These are phyloP conservation scores for Harpegnathos saltator DNA, from an alignment of 1,140 invertebrate species.

Conservation along the genomic window DNA sequence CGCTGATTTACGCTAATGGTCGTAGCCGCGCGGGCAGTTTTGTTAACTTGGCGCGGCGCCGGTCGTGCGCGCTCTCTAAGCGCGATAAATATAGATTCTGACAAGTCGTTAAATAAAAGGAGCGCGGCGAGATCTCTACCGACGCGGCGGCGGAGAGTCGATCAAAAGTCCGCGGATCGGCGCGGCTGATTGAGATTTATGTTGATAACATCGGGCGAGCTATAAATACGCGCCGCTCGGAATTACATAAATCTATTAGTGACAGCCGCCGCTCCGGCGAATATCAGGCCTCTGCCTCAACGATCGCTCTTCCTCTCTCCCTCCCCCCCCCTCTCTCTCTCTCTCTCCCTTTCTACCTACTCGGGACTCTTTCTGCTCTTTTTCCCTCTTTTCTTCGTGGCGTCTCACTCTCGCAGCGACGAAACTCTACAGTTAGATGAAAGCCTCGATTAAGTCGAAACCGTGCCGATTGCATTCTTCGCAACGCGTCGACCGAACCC, in stretches of 20 bases:
- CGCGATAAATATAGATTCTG: constrained; percentile 72
- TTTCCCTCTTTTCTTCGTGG: constrained; percentile 5
- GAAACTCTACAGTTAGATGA: neutral
- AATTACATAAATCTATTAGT: constrained; percentile 66
- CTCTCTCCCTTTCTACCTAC: too few species aligned
- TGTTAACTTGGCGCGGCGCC: constrained; percentile 57
- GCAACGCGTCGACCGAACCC: neutral
- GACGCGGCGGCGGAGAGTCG: constrained; percentile 48
- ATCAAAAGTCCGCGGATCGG: constrained; percentile 62
- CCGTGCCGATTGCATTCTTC: neutral
- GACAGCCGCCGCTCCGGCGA: constrained; percentile 8
- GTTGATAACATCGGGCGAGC: constrained; percentile 57
- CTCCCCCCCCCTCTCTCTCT: constrained; percentile 10
- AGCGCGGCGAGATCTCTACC: constrained; percentile 38
- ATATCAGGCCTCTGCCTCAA: constrained; percentile 48
- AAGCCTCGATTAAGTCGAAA: neutral
- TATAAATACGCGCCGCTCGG: constrained; percentile 22
- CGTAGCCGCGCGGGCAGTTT: constrained; percentile 49
- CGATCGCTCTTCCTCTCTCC: constrained; percentile 40
- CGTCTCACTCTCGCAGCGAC: neutral
- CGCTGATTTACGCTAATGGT: constrained; percentile 73
- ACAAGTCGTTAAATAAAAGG: constrained; percentile 63
- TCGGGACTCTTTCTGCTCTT: neutral
- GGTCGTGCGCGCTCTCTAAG: constrained; percentile 61
- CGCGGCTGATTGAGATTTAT: constrained; percentile 72